phyloP scores from a whole-genome alignment of 53 echinoderm and acorn worm genomes.

The Temnopleurus reevesii region DNA sequence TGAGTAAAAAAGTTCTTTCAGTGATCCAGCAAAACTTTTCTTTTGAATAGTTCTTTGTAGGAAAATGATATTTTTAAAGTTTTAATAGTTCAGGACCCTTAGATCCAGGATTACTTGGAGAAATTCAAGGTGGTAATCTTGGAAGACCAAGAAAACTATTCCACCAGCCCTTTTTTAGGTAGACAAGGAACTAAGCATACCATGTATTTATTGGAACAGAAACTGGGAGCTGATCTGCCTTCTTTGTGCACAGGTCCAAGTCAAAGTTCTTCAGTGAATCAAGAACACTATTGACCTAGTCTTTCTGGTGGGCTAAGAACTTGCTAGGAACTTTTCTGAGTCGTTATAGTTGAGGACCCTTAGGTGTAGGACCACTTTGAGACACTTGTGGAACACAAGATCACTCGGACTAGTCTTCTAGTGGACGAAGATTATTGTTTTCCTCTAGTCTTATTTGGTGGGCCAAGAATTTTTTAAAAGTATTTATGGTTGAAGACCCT shows the following conservation, averaged over 20 bases:
- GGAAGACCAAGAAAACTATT: no score
- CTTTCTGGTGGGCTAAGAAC: slow-evolving; percentile 59
- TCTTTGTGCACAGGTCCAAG: slow-evolving; percentile 21
- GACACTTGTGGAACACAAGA: slow-evolving; percentile 75
- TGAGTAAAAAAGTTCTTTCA: no score
- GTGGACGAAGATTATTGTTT: not conserved
- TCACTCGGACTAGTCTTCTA: not conserved
- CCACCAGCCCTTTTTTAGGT: not conserved
- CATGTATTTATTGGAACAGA: slow-evolving; percentile 72
- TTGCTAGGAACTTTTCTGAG: slow-evolving; percentile 80
- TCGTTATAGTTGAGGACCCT: slow-evolving; percentile 76
- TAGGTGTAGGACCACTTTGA: slow-evolving; percentile 78
- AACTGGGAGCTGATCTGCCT: no score
- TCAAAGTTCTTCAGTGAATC: not conserved
- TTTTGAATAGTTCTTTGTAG: no score
- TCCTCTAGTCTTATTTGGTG: not conserved
- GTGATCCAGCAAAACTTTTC: no score
- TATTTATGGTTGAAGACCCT: no score
- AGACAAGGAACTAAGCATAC: slow-evolving; percentile 75
- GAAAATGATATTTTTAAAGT: no score
- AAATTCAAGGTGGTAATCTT: no score
- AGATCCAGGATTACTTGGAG: slow-evolving; percentile 82
- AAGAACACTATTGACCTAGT: not conserved
- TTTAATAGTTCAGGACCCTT: no score
- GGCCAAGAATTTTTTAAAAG: no score